These are phyloP conservation scores for Myrmecophaga tridactyla DNA, from an alignment of 2,113 vertebrate species.

Conservation along the genomic window DNA sequence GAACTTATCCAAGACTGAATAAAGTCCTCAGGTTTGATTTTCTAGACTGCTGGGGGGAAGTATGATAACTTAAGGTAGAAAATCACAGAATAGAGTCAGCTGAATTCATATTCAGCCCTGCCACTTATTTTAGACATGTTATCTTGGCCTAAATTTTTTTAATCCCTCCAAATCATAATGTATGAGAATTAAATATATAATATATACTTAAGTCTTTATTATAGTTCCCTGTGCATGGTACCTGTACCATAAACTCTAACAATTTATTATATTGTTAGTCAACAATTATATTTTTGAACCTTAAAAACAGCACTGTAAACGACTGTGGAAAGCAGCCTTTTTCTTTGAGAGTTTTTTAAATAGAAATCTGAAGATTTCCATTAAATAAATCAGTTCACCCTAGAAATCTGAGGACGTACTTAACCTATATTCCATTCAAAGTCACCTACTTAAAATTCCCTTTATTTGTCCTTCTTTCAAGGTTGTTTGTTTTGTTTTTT, in stretches of 20 bases:
- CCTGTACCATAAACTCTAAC: background rate
- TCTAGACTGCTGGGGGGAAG: background rate
- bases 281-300: no score
- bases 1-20: background rate
- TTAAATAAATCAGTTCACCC: background rate
- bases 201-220: background rate
- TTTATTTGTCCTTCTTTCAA: background rate
- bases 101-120: background rate
- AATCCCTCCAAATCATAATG: background rate
- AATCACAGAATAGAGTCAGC: background rate
- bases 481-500: no score
- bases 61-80: background rate
- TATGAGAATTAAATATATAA: background rate
- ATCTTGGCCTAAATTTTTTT: background rate
- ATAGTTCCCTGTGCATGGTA: background rate
- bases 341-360: background rate
- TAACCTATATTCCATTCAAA: background rate
- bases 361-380: background rate
- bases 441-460: background rate
- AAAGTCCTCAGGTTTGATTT: background rate
- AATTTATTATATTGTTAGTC: background rate
- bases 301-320: background rate
- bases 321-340: background rate
- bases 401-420: background rate
- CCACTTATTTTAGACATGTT: background rate